These are phyloP conservation scores for Apodemus speciosus DNA, from an alignment of 2,113 vertebrate species.

Conservation along the genomic window DNA sequence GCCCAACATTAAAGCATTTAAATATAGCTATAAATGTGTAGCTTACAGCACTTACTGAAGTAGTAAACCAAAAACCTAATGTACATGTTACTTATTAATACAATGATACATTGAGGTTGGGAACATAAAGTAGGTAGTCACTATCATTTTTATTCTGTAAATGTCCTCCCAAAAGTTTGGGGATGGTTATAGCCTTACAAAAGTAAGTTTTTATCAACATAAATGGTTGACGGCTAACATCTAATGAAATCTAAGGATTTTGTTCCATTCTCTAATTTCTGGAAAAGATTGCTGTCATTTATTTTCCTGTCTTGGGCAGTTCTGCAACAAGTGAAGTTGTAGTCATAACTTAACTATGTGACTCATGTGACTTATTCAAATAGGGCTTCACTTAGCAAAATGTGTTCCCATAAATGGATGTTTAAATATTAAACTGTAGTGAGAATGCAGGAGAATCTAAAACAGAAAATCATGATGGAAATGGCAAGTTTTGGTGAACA, in stretches of 20 bases:
- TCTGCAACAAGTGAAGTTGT: conserved; percentile 61
- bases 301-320: conserved; percentile 76
- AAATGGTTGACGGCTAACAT: conserved; percentile 66
- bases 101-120: neutral
- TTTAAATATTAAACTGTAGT: conserved; percentile 70
- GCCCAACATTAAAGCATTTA: neutral
- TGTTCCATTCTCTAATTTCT: conserved; percentile 66
- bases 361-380: conserved; percentile 71
- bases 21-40: neutral
- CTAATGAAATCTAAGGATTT: conserved; percentile 60
- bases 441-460: conserved; percentile 75
- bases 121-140: neutral
- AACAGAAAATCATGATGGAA: conserved; percentile 69
- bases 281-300: conserved; percentile 66
- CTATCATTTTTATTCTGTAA: conserved; percentile 47
- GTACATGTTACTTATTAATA: neutral
- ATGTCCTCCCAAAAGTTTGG: conserved; percentile 31
- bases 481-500: conserved; percentile 77
- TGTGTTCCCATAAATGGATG: conserved; percentile 76
- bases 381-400: conserved; percentile 82
- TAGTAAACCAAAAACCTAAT: conserved; percentile 35
- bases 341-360: conserved; percentile 73
- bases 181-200: conserved; percentile 27
- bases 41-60: neutral
- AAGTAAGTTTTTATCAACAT: conserved; percentile 65